Evolutionary conservation across 2,113 vertebrate genomes (phyloP).

Genomic region (Cyphomyrus discorhynchus): DNA sequence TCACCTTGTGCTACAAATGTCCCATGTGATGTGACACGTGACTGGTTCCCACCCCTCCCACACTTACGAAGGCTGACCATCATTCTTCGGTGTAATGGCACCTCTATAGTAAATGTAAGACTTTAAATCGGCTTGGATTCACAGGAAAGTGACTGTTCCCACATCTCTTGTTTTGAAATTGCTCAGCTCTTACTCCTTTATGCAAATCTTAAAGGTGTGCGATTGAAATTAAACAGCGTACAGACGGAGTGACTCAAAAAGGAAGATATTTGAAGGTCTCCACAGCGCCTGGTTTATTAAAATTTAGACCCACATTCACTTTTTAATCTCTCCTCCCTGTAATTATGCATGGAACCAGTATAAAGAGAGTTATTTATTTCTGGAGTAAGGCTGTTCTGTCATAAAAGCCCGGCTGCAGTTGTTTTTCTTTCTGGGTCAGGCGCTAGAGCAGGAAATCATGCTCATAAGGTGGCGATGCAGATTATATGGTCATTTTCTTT

Average conservation of each 20-base stretch:
- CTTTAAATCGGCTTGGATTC: background rate
- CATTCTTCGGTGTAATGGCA: background rate
- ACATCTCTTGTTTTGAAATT: background rate
- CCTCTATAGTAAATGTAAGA: background rate
- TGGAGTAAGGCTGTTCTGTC: slow-evolving; percentile 48
- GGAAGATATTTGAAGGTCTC: background rate
- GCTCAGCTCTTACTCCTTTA: background rate
- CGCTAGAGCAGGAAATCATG: slow-evolving; percentile 20
- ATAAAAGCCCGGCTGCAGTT: slow-evolving; percentile 33
- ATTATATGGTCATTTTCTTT: slow-evolving; percentile 18
- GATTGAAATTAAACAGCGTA: background rate
- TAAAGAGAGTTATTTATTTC: slow-evolving; percentile 63
- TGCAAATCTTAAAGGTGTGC: background rate
- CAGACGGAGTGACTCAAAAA: background rate
- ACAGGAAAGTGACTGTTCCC: background rate
- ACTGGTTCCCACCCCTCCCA: background rate
- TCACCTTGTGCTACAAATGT: background rate
- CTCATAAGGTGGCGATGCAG: slow-evolving; percentile 16
- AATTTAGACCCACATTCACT: slow-evolving; percentile 12
- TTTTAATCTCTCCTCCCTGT: slow-evolving; percentile 16
- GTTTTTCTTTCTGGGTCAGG: slow-evolving; percentile 68
- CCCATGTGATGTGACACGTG: background rate
- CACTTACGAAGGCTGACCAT: background rate
- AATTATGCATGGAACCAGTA: slow-evolving; percentile 60
- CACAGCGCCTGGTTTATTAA: background rate